phyloP scores from a whole-genome alignment of 2,113 vertebrate species.

The Columba janthina region DNA sequence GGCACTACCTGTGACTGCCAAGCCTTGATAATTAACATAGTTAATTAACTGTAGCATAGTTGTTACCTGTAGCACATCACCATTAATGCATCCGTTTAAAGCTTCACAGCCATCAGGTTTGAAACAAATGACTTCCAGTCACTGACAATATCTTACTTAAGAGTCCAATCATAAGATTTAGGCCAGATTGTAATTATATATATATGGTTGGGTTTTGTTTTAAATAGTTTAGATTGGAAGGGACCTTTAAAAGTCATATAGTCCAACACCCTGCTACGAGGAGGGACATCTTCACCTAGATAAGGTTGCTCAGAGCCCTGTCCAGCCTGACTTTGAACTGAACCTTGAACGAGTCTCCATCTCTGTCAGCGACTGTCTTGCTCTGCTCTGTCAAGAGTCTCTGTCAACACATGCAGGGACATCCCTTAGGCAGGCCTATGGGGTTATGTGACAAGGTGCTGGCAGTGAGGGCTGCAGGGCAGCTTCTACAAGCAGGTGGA shows the following conservation, averaged over 20 bases:
- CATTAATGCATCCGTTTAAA: neutral
- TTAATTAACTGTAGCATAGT: neutral
- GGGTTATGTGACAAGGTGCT: neutral
- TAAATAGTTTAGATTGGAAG: neutral
- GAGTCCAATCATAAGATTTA: neutral
- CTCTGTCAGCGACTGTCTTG: neutral
- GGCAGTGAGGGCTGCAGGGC: neutral
- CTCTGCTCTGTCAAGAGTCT: neutral
- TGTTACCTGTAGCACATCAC: neutral
- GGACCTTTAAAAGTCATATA: neutral
- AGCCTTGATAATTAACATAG: neutral
- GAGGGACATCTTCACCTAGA: neutral
- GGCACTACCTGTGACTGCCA: neutral
- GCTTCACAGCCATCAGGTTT: neutral
- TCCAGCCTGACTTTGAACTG: neutral
- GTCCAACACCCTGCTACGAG: neutral
- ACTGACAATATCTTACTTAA: neutral
- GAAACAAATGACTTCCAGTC: neutral
- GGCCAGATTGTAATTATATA: neutral
- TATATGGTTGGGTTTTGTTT: neutral
- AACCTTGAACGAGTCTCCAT: neutral
- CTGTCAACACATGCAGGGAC: rapidly evolving
- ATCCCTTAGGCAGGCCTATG: neutral
- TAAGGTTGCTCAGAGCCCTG: rapidly evolving
- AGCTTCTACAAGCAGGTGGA: neutral